These are phyloP conservation scores for Drosophila mojavensis DNA, from an alignment of 1,140 invertebrate species.

Conservation along the genomic window DNA sequence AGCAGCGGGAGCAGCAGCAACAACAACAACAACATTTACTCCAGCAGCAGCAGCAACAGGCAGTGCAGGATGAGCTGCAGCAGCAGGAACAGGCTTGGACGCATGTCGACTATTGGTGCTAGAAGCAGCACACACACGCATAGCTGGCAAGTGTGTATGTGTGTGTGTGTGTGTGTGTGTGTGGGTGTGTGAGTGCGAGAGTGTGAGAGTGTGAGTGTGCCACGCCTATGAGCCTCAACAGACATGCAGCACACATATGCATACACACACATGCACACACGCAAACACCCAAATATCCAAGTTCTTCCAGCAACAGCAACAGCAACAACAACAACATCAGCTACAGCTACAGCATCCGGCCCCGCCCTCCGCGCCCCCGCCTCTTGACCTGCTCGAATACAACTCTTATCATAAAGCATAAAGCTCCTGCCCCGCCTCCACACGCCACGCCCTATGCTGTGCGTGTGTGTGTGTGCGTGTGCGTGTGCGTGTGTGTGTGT, in stretches of 20 bases:
- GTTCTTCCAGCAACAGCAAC: constrained; percentile 64
- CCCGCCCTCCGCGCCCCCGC: not conserved
- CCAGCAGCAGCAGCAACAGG: constrained; percentile 21
- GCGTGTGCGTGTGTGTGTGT: constrained; percentile 24
- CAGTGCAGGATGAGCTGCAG: constrained; percentile 32
- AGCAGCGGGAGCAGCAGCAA: constrained; percentile 14
- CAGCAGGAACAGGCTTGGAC: constrained; percentile 59
- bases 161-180: constrained; percentile 9
- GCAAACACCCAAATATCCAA: constrained; percentile 52
- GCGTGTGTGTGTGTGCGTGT: constrained; percentile 16
- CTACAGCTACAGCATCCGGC: not conserved
- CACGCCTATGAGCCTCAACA: too few relatives aligned
- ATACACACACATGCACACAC: not conserved
- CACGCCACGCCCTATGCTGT: not conserved
- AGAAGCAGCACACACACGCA: constrained; percentile 9
- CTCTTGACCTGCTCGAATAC: constrained; percentile 58
- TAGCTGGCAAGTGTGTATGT: constrained; percentile 2
- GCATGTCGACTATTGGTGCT: constrained; percentile 74
- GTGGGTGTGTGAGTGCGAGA: not conserved
- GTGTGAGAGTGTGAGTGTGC: not conserved
- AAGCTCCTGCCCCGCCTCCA: not conserved
- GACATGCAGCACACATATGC: too few relatives aligned
- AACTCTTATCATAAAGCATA: constrained; percentile 20
- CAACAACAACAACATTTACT: not conserved
- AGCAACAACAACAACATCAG: constrained; percentile 29